Evolutionary conservation across 2,797 vertebrate genomes (phyloP).

Genomic region (Podarcis siculus): DNA sequence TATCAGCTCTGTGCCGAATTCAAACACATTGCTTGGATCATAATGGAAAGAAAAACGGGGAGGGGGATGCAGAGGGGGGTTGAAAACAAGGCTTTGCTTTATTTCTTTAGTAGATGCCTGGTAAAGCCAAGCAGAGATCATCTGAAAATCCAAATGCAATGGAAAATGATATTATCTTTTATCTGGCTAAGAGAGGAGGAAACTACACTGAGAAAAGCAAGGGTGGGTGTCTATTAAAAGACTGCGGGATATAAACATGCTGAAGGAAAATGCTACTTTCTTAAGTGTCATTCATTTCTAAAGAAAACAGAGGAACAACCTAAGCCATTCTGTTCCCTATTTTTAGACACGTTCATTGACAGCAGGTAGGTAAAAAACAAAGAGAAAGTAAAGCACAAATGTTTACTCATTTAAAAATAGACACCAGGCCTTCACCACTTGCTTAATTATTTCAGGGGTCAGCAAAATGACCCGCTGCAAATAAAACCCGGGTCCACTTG

Average conservation of each 20-base stretch:
- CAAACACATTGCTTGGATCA: conserved; percentile 55
- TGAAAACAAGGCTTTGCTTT: conserved; percentile 52
- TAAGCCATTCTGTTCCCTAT: not conserved
- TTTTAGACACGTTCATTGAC: conserved; percentile 30
- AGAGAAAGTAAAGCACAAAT: not conserved
- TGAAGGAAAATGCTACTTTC: conserved; percentile 25
- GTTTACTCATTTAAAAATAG: conserved; percentile 38
- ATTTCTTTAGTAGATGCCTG: conserved; percentile 44
- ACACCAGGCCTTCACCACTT: not conserved
- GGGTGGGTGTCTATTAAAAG: not conserved
- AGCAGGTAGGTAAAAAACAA: not conserved
- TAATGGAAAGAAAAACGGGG: conserved; percentile 17
- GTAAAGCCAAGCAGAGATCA: conserved; percentile 54
- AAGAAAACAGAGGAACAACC: not conserved
- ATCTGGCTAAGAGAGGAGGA: conserved; percentile 40
- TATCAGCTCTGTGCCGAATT: conserved; percentile 45
- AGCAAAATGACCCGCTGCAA: conserved; percentile 57
- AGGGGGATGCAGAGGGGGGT: not conserved
- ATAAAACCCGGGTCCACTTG: conserved; percentile 1
- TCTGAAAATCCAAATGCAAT: conserved; percentile 49
- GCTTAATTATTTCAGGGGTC: conserved; percentile 60
- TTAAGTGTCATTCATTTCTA: conserved; percentile 7
- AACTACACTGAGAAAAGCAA: not conserved
- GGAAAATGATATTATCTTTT: conserved; percentile 34
- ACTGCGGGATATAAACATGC: not conserved